Base-by-base conservation (phyloP, 2,888 invertebrate genomes). In the Taphrorychus bicolor region DNA sequence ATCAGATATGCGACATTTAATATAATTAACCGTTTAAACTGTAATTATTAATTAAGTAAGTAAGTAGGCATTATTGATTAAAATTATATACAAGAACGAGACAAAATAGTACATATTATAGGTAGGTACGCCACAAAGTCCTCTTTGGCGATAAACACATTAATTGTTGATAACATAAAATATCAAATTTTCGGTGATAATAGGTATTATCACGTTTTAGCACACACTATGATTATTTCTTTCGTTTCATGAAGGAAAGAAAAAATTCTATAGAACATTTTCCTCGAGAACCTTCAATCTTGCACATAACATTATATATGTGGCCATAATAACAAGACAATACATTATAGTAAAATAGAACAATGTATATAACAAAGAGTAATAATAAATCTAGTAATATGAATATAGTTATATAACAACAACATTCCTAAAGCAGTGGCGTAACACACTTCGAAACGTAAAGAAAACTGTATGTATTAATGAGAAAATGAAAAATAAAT, bases 51-150 rank as follows among this genome's bases (percentile, higher is more conserved):
- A 32, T 11, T 22, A 52, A 49, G 49, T 32, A 32, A 32, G 23
- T 22, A 52, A 49, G 49, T 52, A 52, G 52, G 52, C 22, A 52
- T n/a, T 52, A 52, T 22, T 9, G 14, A 52, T 22, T 52, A 49
- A 49, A 49, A 49, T 18, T 49, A 22, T 52, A 22, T 52, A 52
- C 52, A 52, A 22, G 9, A 17, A 49, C 17, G 18, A 52, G 5
- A n/a, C 5, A 52, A 22, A 22, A n/a, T n/a, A n/a, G n/a, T 23
- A 23, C 21, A 45, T 2, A 7, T 5, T 45, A 45, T 7, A 22
- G 7, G 22, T 16, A 52, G 52, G 3, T 22, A 23, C 32, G 32
- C 32, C 32, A 32, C 32, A 32, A 32, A 32, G 11, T 32, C 32
- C 32, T 1, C 32, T 9, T 32, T 32, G 32, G 32, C 32, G 11